Base-by-base conservation (phyloP, 2,113 vertebrate species). In the Mustela lutreola region DNA sequence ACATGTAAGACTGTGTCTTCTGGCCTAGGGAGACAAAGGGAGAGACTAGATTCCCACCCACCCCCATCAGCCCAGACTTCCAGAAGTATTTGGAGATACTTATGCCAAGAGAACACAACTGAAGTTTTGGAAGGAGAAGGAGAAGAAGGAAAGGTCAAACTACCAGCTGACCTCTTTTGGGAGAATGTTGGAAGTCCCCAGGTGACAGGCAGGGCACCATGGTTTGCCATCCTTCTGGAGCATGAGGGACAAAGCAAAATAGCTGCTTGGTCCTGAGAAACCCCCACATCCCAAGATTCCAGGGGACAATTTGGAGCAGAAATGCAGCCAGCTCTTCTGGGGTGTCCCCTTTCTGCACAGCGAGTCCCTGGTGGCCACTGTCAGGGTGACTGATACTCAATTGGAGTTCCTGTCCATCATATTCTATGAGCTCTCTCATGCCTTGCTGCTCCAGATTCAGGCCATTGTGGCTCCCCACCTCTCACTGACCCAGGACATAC, bases 311-410 rank as follows among this genome's bases (percentile, higher is more conserved):
- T 50, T 92, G 6, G 11, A 83, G 31, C 33, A 92, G 39, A 94
- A 79, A 53, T 92, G 45, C 5, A 79, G 8, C 14, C 90, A 95
- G 75, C 70, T 97, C 6, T 97, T 91, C 65, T 97, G 97, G 92
- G 97, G 95, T 26, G 85, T 94, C 22, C 97, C 89, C 5, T 96
- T 81, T 79, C 94, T 94, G 62, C 94, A 95, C 56, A 96, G 97
- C 0, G 89, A 98, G 28, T 93, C 94, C 22, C 28, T 98, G 71
- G 58, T 97, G 53, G 96, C 90, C 22, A 22, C 96, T 16, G 78
- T 48, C 82, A 78, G 86, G 62, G 36, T 88, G 3, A 1, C 63
- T 0, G 24, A 18, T 36, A 28, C 53, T 11, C 4, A n/a, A 48
- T 58, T 79, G 4, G 28, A 53, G 11, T 15, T 21, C 2, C 53